Evolutionary conservation across 1,140 invertebrate species (phyloP), one percentile per base, ranked within the genome.

Genomic region (Dolichoris vasculosae): DNA sequence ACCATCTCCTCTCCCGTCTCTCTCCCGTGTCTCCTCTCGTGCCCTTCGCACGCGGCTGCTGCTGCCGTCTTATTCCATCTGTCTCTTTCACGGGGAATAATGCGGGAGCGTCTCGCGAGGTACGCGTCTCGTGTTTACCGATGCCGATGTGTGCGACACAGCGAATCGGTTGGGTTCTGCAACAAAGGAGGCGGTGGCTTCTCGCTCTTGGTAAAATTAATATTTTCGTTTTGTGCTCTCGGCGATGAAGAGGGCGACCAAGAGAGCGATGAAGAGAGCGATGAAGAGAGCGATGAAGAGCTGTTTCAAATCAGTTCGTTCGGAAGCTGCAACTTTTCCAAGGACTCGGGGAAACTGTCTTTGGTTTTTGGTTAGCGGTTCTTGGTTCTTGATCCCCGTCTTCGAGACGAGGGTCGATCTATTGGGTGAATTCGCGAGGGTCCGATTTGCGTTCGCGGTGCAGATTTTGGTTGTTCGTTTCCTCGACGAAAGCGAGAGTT

Each of bases 101-200:
- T 80, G 84, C 30, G 23, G 69, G 69, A 40, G 35, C 26, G 26
- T 73, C 69, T 73, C 43, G 38, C 23, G 32, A 13, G n/a, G 30
- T 26, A 46, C 40, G 86, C 82, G 86, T 82, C n/a, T n/a, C n/a
- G n/a, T n/a, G n/a, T n/a, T n/a, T n/a, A n/a, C n/a, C n/a, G n/a
- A n/a, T n/a, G n/a, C n/a, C n/a, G n/a, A n/a, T n/a, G n/a, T n/a
- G n/a, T n/a, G n/a, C n/a, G n/a, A n/a, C n/a, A n/a, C n/a, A 20
- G 23, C 35, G 51, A 83, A 77, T 83, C 73, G 82, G 69, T 64
- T 77, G n/a, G 73, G n/a, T 77, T n/a, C 64, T 48, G 55, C 51
- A 75, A 69, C n/a, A n/a, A 82, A 73, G 51, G 48, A 26, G 48
- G n/a, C 64, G 13, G 8, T 17, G 43, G 23, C 40, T 20, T 20